Conservation (phyloP, 2,797 vertebrate genomes). For the Coccyzus lansbergi region DNA sequence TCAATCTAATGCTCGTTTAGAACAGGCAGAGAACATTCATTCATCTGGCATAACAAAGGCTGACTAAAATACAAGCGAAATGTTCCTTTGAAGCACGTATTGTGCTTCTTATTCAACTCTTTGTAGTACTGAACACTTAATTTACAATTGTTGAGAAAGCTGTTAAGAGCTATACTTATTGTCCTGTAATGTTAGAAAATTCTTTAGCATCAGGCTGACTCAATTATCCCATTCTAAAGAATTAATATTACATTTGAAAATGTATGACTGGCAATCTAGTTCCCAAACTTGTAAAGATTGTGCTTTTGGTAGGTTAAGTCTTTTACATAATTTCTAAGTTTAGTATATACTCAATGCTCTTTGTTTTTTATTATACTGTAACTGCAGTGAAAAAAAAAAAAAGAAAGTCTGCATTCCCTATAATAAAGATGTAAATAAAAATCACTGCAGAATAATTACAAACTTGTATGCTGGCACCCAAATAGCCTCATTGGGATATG, state of each 20-base stretch:
- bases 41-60: conserved; percentile 28
- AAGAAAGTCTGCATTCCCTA: background rate
- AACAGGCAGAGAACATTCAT: background rate
- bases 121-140: background rate
- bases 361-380: background rate
- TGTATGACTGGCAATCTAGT: background rate
- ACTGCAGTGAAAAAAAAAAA: background rate
- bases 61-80: conserved; percentile 10
- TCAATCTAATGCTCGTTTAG: background rate
- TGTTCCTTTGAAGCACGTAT: background rate
- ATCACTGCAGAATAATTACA: background rate
- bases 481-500: background rate
- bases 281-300: background rate
- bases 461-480: background rate
- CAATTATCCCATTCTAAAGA: conserved; percentile 5
- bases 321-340: background rate
- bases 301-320: background rate
- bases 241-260: background rate
- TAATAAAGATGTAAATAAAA: background rate
- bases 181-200: background rate
- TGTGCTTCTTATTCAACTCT: background rate
- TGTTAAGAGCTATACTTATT: background rate
- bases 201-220: background rate
- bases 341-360: background rate
- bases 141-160: background rate